phyloP scores from a whole-genome alignment of 2,797 vertebrate species.

The Lateolabrax maculatus region DNA sequence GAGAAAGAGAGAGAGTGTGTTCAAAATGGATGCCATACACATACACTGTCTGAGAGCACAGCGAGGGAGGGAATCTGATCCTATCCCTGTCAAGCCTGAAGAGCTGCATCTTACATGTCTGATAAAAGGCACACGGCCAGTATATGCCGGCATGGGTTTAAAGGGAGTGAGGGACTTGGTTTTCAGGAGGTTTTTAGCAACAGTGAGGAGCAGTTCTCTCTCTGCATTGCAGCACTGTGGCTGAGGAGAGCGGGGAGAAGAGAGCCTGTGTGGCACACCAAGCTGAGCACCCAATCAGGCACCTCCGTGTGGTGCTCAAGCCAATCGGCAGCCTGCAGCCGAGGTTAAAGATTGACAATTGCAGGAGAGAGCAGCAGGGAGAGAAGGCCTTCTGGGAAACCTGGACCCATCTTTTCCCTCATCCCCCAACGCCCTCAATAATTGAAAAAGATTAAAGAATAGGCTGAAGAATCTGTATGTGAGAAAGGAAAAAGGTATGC shows the following conservation, averaged over 20 bases:
- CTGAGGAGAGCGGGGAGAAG: conserved; percentile 90
- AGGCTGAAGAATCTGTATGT: conserved; percentile 89
- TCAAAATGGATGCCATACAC: conserved; percentile 84
- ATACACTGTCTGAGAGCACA: conserved; percentile 66
- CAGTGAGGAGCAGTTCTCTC: conserved; percentile 85
- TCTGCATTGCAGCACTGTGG: conserved; percentile 98
- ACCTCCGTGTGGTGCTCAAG: conserved; percentile 84
- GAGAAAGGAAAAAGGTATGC: conserved; percentile 89
- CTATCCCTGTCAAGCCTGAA: conserved; percentile 52
- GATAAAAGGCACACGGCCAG: conserved; percentile 49
- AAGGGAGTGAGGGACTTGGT: conserved; percentile 49
- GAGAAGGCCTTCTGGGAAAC: conserved; percentile 97
- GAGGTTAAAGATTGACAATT: conserved; percentile 98
- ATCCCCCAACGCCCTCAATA: conserved; percentile 87
- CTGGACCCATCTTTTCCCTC: conserved; percentile 93
- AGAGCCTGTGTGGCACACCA: conserved; percentile 87
- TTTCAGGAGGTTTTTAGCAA: conserved; percentile 69
- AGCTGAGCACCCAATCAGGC: conserved; percentile 88
- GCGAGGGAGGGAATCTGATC: conserved; percentile 74
- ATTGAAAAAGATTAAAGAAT: conserved; percentile 83
- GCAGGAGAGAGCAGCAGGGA: conserved; percentile 89
- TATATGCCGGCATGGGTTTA: conserved; percentile 45
- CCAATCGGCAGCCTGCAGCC: conserved; percentile 91
- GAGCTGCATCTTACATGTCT: conserved; percentile 59
- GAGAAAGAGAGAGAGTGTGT: conserved; percentile 59